Base-by-base conservation (phyloP, 2,113 vertebrate species). In the Megatriorchis doriae region DNA sequence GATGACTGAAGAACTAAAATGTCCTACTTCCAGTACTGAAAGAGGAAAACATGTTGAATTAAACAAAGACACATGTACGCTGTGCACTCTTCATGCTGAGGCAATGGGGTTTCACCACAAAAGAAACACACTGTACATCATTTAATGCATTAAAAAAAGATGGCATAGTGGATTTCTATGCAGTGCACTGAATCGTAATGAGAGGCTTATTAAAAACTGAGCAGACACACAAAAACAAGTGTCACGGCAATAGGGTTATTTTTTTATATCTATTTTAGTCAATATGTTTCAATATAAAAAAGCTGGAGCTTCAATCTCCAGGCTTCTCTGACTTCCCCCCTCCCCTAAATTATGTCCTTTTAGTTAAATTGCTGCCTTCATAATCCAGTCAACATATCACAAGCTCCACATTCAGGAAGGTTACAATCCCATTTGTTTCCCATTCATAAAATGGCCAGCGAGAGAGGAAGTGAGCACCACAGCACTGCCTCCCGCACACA, bases 1-100 rank as follows among this genome's bases (percentile, higher is more conserved):
- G 40, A 40, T 10, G 58, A 56, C 87, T 34, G 16, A 75, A 56
- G 66, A 83, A 62, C 29, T n/a, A 38, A 71, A 71, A 47, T 8
- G 42, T 63, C 47, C 75, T 63, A 20, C 74, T 92, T 74, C 66
- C 81, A 83, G 47, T 3, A 55, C n/a, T 13, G 63, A 45, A 47
- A 71, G 68, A 91, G 42, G 29, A 86, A 93, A 94, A 94, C 70
- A 58, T n/a, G 62, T 13, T 82, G 91, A 85, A 90, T 83, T 95
- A 91, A 93, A 83, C 79, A 86, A 75, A 94, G 80, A 84, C 94
- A 94, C 25, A 36, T 61, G 86, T 63, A 56, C 50, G 3, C 56
- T 12, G 27, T 10, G 26, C 7, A 2, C 12, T 52, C 88, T 26
- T n/a, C 81, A 23, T 29, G 58, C 84, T 48, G 78, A 91, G 74